Evolutionary conservation across 1,140 invertebrate genomes (phyloP), one percentile per base, ranked within the genome.

Genomic region (Vanessa tameamea): DNA sequence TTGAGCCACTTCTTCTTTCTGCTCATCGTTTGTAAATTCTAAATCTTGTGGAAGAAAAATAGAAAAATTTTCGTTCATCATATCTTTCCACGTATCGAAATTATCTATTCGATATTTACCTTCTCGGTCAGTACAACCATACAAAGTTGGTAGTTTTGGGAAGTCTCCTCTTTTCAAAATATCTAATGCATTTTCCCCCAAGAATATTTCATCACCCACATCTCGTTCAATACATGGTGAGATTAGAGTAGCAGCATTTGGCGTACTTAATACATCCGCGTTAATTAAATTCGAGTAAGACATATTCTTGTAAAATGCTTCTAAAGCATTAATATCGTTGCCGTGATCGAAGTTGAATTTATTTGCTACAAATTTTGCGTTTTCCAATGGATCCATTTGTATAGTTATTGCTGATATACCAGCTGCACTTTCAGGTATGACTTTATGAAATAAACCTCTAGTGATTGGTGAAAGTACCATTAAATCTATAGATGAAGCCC

Each of bases 401-500:
- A 85, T 48, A 14, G 73, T 70, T 63, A 77, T 77, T 11, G 72
- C 59, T 23, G 53, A 43, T 31, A 80, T 26, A 48, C 51, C 76
- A 3, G 66, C 57, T 11, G 81, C 81, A 64, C 84, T 86, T 53
- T 84, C 78, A 6, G 78, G 68, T 16, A 86, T 82, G 26, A 77
- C 79, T 76, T 85, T 86, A 16, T 74, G 74, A 61, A 83, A 86
- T 11, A 87, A 66, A 13, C 81, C 83, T 70, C 72, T 63, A 9
- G 83, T 66, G 16, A 68, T 69, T 57, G 78, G 76, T 12, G 86
- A 83, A 8, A 87, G 23, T 31, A 76, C 69, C 20, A 85, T 47
- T 1, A 83, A 64, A 69, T 83, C 79, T 1, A 79, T 78, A 14
- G 83, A 64, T 11, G 79, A 72, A 2, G 76, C 73, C 1, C 84